Conservation (phyloP, 2,113 vertebrate species). For the Sylvilagus bachmani region DNA sequence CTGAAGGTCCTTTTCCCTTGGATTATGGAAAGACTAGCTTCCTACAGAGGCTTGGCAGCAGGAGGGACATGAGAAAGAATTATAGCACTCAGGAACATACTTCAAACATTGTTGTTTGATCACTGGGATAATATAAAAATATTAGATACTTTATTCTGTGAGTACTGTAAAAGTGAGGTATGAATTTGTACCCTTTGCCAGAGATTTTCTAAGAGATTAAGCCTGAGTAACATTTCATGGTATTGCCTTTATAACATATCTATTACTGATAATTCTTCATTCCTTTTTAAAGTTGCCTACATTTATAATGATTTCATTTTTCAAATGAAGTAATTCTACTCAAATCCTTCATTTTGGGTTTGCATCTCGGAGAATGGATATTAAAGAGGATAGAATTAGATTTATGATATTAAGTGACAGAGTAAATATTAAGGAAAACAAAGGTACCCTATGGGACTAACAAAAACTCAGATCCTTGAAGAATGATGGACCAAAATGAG, state of each 20-base stretch:
- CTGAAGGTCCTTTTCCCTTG: neutral
- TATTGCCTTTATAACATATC: neutral
- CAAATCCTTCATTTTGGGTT: neutral
- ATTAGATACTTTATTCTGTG: no score
- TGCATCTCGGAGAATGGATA: neutral
- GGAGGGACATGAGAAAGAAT: no score
- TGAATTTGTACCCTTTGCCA: neutral
- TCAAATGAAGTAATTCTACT: neutral
- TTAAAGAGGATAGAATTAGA: neutral
- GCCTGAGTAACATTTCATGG: neutral
- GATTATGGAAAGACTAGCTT: neutral
- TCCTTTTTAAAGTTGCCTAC: neutral
- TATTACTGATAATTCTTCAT: neutral
- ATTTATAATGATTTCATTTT: constrained; percentile 9
- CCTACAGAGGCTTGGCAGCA: neutral
- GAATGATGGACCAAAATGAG: neutral
- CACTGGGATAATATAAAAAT: neutral
- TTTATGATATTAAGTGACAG: neutral
- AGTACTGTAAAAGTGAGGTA: neutral
- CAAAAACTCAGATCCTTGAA: neutral
- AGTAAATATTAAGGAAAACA: neutral
- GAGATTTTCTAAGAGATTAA: neutral
- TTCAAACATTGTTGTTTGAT: neutral
- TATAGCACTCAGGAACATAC: neutral
- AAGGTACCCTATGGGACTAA: neutral